A percentile compares a stretch with the other conserved stretches of the same genome.
phyloP scores from a whole-genome alignment of 2,797 vertebrate species.

The Coreius guichenoti region DNA sequence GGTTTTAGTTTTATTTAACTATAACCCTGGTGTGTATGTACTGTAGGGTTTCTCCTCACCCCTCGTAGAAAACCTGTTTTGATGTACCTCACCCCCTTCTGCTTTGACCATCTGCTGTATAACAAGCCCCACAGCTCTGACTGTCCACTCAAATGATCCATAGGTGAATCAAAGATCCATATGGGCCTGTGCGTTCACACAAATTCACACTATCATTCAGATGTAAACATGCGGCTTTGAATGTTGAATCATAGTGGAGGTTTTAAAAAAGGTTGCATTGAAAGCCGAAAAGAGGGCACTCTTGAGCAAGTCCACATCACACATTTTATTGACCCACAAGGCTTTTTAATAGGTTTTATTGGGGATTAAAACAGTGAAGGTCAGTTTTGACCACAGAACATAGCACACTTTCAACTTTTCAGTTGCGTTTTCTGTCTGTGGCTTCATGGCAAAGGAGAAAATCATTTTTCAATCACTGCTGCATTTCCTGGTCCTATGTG shows the following conservation, averaged over 20 bases:
- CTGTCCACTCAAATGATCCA: conserved; percentile 18
- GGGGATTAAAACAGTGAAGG: neutral
- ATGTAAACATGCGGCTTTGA: neutral
- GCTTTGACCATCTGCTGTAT: conserved; percentile 53
- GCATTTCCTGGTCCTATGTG: neutral
- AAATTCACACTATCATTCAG: neutral
- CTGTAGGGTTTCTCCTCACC: conserved; percentile 9
- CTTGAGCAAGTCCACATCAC: neutral
- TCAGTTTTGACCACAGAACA: conserved; percentile 18
- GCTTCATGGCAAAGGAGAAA: neutral
- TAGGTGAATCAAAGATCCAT: conserved; percentile 17
- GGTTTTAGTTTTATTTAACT: neutral
- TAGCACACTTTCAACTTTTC: neutral
- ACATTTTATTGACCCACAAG: conserved; percentile 22
- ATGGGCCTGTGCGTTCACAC: neutral
- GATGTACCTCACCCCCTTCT: conserved; percentile 24
- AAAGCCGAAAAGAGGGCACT: neutral
- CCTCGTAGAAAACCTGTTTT: conserved; percentile 21
- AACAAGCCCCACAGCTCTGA: conserved; percentile 6
- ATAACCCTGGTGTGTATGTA: neutral
- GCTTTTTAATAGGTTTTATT: conserved; percentile 9
- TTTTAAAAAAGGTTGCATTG: neutral
- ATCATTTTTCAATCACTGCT: neutral
- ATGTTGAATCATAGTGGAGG: neutral
- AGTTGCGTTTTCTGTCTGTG: neutral